phyloP scores from a whole-genome alignment of 2,113 vertebrate species.

The Proterorhinus semilunaris region DNA sequence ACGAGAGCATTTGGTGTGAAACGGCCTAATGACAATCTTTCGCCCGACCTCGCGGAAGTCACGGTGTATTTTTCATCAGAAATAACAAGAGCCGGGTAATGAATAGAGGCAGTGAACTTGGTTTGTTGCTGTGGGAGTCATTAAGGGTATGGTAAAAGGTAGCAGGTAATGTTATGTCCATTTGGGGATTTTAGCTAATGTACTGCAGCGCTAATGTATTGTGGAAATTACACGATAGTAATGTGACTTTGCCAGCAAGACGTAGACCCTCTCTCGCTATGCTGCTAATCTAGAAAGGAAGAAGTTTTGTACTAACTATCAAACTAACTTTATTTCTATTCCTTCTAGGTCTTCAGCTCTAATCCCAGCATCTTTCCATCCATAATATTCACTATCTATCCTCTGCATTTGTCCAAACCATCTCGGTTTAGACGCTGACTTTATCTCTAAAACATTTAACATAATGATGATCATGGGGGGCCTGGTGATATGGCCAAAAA shows the following conservation, averaged over 20 bases:
- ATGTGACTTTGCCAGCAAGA: constrained; percentile 2
- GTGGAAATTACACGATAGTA: neutral
- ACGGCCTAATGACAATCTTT: constrained; percentile 26
- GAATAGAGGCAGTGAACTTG: constrained; percentile 31
- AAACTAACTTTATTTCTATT: neutral
- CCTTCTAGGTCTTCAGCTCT: neutral
- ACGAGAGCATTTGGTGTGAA: constrained; percentile 10
- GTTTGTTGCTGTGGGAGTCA: constrained; percentile 45
- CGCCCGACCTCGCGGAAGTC: constrained; percentile 15
- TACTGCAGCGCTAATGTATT: neutral
- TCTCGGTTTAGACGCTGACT: too few relatives aligned
- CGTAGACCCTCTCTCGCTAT: constrained; percentile 2
- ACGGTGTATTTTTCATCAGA: constrained; percentile 15
- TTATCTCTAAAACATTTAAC: too few relatives aligned
- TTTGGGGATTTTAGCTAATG: constrained; percentile 16
- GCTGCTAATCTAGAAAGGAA: neutral
- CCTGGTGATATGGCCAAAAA: too few relatives aligned
- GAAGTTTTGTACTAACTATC: neutral
- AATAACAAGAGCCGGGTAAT: constrained; percentile 28
- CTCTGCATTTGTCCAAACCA: too few relatives aligned
- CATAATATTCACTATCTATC: neutral
- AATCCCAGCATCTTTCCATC: neutral
- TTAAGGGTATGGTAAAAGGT: constrained; percentile 29
- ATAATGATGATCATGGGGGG: too few relatives aligned
- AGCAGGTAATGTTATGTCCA: constrained; percentile 23